Evolutionary conservation across 1,140 invertebrate genomes (phyloP).

Genomic region (Drosophila lini): DNA sequence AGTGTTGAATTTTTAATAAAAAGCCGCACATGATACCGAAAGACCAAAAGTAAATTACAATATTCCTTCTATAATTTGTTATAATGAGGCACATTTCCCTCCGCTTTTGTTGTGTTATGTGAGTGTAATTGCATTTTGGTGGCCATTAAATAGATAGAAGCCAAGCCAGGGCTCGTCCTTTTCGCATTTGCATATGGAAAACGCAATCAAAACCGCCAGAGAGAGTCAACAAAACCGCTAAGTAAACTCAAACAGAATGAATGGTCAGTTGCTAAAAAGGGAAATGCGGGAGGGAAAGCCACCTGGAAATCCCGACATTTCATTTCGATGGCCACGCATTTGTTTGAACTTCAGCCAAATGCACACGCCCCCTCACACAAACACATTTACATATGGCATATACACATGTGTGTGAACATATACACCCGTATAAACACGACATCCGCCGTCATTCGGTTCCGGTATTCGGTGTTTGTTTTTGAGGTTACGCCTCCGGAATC

Average conservation of each 20-base stretch:
- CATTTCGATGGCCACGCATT: slow-evolving; percentile 39
- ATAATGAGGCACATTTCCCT: slow-evolving; percentile 21
- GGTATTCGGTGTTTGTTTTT: slow-evolving; percentile 43
- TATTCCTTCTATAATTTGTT: slow-evolving; percentile 46
- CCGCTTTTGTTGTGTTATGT: slow-evolving; percentile 1
- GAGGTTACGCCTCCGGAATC: slow-evolving; percentile 47
- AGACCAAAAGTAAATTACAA: slow-evolving; percentile 47
- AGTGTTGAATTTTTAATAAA: slow-evolving; percentile 70
- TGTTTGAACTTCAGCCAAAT: slow-evolving; percentile 42
- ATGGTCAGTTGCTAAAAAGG: slow-evolving; percentile 5
- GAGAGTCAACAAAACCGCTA: slow-evolving; percentile 60
- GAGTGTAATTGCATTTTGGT: slow-evolving; percentile 51
- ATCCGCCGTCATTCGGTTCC: slow-evolving; percentile 39
- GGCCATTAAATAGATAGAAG: slow-evolving; percentile 38
- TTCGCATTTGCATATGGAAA: slow-evolving; percentile 61
- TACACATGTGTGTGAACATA: not conserved
- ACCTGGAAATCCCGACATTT: slow-evolving; percentile 52
- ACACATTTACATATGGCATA: not conserved
- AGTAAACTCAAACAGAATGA: slow-evolving; percentile 53
- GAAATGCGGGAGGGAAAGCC: slow-evolving; percentile 6
- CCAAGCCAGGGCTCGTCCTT: slow-evolving; percentile 3
- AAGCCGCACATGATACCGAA: slow-evolving; percentile 55
- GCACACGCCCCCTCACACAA: slow-evolving; percentile 31
- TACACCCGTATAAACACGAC: slow-evolving; percentile 3
- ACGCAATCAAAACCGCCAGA: slow-evolving; percentile 57